Evolutionary conservation across 2,797 vertebrate species (phyloP), one percentile per base, ranked within the genome.

Genomic region (Kryptopterus vitreolus): DNA sequence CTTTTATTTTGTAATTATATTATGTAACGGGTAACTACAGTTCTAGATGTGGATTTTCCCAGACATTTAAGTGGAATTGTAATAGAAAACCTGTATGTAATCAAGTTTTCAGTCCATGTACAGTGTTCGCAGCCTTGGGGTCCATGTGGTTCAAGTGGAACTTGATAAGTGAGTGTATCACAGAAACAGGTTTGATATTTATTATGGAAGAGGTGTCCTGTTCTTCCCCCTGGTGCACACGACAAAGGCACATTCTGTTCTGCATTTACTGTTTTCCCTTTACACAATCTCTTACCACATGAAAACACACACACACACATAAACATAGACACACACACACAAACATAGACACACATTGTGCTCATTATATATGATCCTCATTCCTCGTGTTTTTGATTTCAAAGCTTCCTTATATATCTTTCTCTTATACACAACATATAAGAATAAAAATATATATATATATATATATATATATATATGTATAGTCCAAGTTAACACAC

Each of bases 231-330:
- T 31, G 57, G 57, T 62, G 18, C n/a, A 46, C 53, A 74, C 4
- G 3, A 57, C 52, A 57, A 46, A n/a, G 10, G 72, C 35, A 75
- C 73, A 29, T 7, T 48, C 46, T 61, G 57, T 76, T 62, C 73
- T 76, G 8, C 15, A 58, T 46, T n/a, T 29, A n/a, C 2, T 62
- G 38, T 61, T 61, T 61, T 62, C 9, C n/a, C 24, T 22, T 76
- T 9, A 26, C 29, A 22, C 48, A 20, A 11, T 71, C 26, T 63
- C 10, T 77, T 53, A 77, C 29, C 58, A 61, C 43, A 77, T 35
- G 86, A n/a, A n/a, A n/a, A n/a, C n/a, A n/a, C n/a, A n/a, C 79
- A 86, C 63, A 78, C 52, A 69, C 76, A 66, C 50, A 38, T 31
- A 57, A n/a, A 57, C 31, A 57, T n/a, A 65, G 20, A n/a, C 79